These are phyloP conservation scores for Atherix ibis DNA, from an alignment of 2,888 invertebrate species.

Conservation along the genomic window DNA sequence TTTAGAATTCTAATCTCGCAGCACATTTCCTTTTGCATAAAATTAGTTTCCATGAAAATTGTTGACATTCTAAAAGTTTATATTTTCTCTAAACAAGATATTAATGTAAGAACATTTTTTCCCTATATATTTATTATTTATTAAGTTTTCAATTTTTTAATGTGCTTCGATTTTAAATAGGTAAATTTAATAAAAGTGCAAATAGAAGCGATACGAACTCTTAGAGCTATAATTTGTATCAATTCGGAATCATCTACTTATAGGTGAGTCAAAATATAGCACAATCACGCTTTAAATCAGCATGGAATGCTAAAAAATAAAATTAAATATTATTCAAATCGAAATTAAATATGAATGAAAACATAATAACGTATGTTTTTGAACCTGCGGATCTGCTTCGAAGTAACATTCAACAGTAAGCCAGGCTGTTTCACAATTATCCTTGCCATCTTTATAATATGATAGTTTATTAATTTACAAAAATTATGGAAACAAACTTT, in stretches of 20 bases:
- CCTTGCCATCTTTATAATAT: conserved; percentile 20
- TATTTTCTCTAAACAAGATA: conserved; percentile 22
- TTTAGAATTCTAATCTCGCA: conserved; percentile 53
- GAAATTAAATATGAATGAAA: not conserved
- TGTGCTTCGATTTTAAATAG: conserved; percentile 14
- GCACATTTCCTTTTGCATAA: conserved; percentile 21
- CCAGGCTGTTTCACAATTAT: conserved; percentile 26
- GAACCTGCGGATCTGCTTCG: conserved; percentile 19
- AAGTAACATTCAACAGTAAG: conserved; percentile 23
- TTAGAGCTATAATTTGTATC: conserved; percentile 23
- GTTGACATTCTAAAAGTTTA: conserved; percentile 23
- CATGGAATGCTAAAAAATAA: conserved; percentile 11
- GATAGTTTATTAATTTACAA: not conserved
- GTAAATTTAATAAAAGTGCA: conserved; percentile 35
- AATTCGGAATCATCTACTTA: conserved; percentile 21
- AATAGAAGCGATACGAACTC: conserved; percentile 37
- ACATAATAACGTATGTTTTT: no score
- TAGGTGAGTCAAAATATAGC: no score
- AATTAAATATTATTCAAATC: no score
- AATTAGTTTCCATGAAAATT: conserved; percentile 18
- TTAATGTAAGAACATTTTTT: conserved; percentile 19
- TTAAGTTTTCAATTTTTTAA: not conserved
- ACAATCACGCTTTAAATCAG: conserved; percentile 5
- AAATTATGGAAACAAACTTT: not conserved
- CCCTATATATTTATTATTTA: not conserved